phyloP scores from a whole-genome alignment of 2,888 invertebrate genomes.

The Acleris cristana region DNA sequence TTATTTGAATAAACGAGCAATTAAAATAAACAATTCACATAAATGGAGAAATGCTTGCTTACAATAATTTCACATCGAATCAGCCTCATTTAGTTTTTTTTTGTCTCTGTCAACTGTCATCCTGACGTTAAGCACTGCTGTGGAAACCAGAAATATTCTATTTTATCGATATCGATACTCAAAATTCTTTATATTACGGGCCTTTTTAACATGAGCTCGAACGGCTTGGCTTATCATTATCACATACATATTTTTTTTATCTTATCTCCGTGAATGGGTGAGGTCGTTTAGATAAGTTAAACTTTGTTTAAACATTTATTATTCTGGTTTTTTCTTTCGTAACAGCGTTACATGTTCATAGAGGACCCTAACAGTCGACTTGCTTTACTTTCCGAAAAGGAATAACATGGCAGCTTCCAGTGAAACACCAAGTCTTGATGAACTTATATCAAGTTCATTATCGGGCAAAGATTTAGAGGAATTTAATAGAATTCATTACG shows the following conservation, averaged over 20 bases:
- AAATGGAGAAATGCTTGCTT: not conserved
- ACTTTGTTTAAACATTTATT: too few species aligned
- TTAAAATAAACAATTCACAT: not conserved
- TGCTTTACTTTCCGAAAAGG: not conserved
- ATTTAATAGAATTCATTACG: constrained; percentile 91
- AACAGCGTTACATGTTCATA: too few species aligned
- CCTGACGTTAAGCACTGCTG: not conserved
- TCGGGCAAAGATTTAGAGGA: constrained; percentile 82
- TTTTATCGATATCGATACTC: not conserved
- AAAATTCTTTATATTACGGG: not conserved
- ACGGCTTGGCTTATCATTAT: not conserved
- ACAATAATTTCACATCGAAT: too few species aligned
- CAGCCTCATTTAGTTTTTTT: too few species aligned
- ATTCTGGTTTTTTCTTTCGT: too few species aligned
- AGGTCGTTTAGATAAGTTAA: too few species aligned
- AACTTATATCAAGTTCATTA: constrained; percentile 56
- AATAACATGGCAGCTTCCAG: constrained; percentile 53
- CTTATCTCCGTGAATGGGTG: too few species aligned
- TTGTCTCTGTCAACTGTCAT: not conserved
- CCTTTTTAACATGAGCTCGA: constrained; percentile 1
- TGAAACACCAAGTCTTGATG: constrained; percentile 66
- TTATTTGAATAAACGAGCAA: not conserved
- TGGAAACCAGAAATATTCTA: too few species aligned
- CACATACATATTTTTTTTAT: not conserved
- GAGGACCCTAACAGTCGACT: not conserved